Percentiles rank a stretch among this genome's conserved stretches.
phyloP scores from a whole-genome alignment of 1,140 invertebrate species.

The Drosophila ficusphila region DNA sequence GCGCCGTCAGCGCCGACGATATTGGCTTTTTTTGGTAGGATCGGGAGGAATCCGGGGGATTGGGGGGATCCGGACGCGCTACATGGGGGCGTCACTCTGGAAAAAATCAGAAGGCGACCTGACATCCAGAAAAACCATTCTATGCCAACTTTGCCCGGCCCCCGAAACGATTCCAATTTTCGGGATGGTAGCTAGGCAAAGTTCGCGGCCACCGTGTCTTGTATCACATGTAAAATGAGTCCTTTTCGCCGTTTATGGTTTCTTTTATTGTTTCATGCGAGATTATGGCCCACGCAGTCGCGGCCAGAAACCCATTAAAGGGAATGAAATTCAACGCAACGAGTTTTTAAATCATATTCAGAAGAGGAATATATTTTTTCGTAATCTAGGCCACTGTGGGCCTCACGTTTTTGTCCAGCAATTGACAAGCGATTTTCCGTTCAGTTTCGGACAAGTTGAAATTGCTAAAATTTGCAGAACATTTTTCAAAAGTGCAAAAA shows the following conservation, averaged over 20 bases:
- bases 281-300: constrained; percentile 19
- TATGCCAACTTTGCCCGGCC: constrained; percentile 6
- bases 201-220: constrained; percentile 38
- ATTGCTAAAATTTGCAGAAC: constrained; percentile 38
- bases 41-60: background rate
- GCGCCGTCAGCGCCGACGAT: constrained; percentile 58
- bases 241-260: constrained; percentile 15
- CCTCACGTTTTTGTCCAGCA: constrained; percentile 7
- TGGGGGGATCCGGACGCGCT: background rate
- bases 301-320: background rate
- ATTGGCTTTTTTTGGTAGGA: constrained; percentile 68
- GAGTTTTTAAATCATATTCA: constrained; percentile 7
- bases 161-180: constrained; percentile 29
- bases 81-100: constrained; percentile 45
- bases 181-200: constrained; percentile 20
- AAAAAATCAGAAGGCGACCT: constrained; percentile 53
- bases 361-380: background rate
- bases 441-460: constrained; percentile 41
- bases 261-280: constrained; percentile 44
- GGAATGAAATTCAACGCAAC: constrained; percentile 8
- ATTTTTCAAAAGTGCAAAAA: constrained; percentile 37
- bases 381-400: constrained; percentile 25
- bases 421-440: constrained; percentile 40
- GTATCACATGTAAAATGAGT: constrained; percentile 36
- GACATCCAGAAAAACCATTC: constrained; percentile 34